Evolutionary conservation across 1,140 invertebrate species (phyloP).

Genomic region (Phortica variegata): DNA sequence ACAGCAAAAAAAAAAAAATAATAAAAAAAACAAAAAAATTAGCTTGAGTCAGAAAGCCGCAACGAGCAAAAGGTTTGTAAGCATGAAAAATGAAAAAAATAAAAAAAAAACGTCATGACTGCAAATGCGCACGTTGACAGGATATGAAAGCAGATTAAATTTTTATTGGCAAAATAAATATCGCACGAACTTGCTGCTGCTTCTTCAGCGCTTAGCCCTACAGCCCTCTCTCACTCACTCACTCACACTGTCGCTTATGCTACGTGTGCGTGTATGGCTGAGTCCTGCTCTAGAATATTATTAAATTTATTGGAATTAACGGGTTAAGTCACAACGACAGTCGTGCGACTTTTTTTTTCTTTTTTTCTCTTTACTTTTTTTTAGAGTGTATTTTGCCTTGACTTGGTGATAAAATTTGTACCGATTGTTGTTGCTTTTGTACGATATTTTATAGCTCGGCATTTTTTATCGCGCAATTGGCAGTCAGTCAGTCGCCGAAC

Average conservation of each 20-base stretch:
- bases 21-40: no score
- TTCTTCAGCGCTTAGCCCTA: constrained; percentile 23
- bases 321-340: constrained; percentile 20
- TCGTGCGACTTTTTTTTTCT: constrained; percentile 9
- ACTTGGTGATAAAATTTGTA: constrained; percentile 3
- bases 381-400: no score
- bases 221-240: constrained; percentile 2
- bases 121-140: constrained; percentile 12
- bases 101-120: no score
- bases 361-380: no score
- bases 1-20: no score
- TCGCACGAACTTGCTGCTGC: neutral
- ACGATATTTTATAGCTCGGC: no score
- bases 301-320: constrained; percentile 47
- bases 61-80: no score
- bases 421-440: neutral
- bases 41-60: no score
- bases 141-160: constrained; percentile 42
- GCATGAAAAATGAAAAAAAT: no score
- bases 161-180: constrained; percentile 51
- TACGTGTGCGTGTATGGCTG: no score
- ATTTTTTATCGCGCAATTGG: neutral
- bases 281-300: constrained; percentile 21
- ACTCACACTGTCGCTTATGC: no score
- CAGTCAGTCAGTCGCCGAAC: no score